Evolutionary conservation across 1,140 invertebrate genomes (phyloP).

Genomic region (Drosophila melanogaster): Release_6_plus_ISO1_MT NT_037436.4:12584501-12585000

Average conservation of each 20-base stretch:
- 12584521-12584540: slow-evolving; percentile 1
- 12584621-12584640: slow-evolving; percentile 42
- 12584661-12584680: slow-evolving; percentile 8
- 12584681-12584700: slow-evolving; percentile 18
- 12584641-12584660: slow-evolving; percentile 29
- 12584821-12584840: too few relatives aligned
- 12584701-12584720: slow-evolving; percentile 9
- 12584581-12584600: slow-evolving; percentile 32
- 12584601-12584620: slow-evolving; percentile 30
- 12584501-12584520: background rate
- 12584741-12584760: slow-evolving; percentile 2
- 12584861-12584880: too few relatives aligned
- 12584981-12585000: too few relatives aligned
- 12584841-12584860: too few relatives aligned
- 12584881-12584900: too few relatives aligned
- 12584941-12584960: too few relatives aligned
- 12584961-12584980: too few relatives aligned
- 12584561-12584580: slow-evolving; percentile 74
- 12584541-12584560: slow-evolving; percentile 28
- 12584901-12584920: too few relatives aligned
- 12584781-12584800: background rate
- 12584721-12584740: slow-evolving; percentile 31
- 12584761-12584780: background rate
- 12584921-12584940: too few relatives aligned
- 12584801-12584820: background rate